Base-by-base conservation (phyloP, 2,888 invertebrate species). In the Heliconius charithonia region DNA sequence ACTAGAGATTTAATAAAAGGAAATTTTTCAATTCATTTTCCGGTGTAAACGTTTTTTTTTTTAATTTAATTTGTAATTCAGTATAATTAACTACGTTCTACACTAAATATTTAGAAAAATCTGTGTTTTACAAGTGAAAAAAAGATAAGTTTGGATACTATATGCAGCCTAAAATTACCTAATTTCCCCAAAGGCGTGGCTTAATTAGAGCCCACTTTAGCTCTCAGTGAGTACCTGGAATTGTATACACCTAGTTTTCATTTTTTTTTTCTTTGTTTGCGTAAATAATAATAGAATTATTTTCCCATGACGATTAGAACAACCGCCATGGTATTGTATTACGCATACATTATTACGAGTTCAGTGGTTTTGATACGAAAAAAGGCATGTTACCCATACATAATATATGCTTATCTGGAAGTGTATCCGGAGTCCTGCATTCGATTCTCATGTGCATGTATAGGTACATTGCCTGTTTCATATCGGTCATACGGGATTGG, bases 211-310 rank as follows among this genome's bases (percentile, higher is more conserved):
- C 22, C 76, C 69, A 78, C 73, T 73, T 63, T 66, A 76, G 66
- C 10, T 62, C 69, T 74, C 75, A 75, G 81, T 81, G 65, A 81
- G 81, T 80, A 80, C 70, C 29, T 78, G 65, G 29, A 45, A 69
- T 51, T 74, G 32, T 63, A 45, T 67, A 72, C 27, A 16, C 2
- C 22, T 62, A 56, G 41, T 37, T 65, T 65, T 51, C 51, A 16
- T 27, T 32, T 29, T 13, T 69, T 19, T 45, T 32, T 32, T 2
- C 1, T 59, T 27, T 59, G n/a, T 29, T 25, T 77, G 32, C n/a
- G 29, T 72, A 25, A 59, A 32, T 37, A 22, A 16, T 59, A 72
- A n/a, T 32, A 3, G 13, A 72, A 13, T 59, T 59, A 37, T 32
- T 72, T 59, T 72, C 72, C 72, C 72, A 72, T 72, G 72, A 72